phyloP scores from a whole-genome alignment of 35 echinoderm and acorn worm genomes.

The Apostichopus californicus region DNA sequence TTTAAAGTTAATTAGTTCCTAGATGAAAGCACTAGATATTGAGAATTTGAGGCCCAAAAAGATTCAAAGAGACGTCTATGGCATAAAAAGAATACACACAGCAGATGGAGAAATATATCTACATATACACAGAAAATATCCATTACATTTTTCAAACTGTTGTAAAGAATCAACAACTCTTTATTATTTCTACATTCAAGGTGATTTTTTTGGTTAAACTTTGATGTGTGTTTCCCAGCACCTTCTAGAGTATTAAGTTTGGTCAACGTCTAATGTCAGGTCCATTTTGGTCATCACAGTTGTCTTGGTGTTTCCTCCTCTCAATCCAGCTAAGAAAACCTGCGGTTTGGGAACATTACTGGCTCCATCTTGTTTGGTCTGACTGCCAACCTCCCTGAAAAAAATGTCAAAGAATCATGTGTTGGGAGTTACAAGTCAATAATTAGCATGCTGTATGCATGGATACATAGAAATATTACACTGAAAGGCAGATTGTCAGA shows the following conservation, averaged over 20 bases:
- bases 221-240: neutral
- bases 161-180: no score
- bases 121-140: neutral
- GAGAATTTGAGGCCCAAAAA: no score
- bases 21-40: no score
- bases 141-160: neutral
- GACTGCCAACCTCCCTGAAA: slow-evolving; percentile 79
- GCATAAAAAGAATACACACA: no score
- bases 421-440: no score
- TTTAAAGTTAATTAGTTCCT: no score
- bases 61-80: no score
- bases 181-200: slow-evolving; percentile 24
- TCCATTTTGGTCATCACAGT: slow-evolving; percentile 99
- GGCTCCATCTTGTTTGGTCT: slow-evolving; percentile 71
- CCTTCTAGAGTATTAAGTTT: slow-evolving; percentile 66
- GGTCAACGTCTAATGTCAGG: slow-evolving; percentile 95
- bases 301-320: slow-evolving; percentile 87
- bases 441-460: neutral
- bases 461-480: neutral
- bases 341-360: slow-evolving; percentile 91
- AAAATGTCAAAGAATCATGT: neutral
- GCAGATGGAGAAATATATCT: neutral
- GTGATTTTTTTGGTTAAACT: neutral
- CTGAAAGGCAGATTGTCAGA: neutral
- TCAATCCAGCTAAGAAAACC: slow-evolving; percentile 91